Evolutionary conservation across 2,888 invertebrate genomes (phyloP), one percentile per base, ranked within the genome.

Genomic region (Calliphora vomitoria): DNA sequence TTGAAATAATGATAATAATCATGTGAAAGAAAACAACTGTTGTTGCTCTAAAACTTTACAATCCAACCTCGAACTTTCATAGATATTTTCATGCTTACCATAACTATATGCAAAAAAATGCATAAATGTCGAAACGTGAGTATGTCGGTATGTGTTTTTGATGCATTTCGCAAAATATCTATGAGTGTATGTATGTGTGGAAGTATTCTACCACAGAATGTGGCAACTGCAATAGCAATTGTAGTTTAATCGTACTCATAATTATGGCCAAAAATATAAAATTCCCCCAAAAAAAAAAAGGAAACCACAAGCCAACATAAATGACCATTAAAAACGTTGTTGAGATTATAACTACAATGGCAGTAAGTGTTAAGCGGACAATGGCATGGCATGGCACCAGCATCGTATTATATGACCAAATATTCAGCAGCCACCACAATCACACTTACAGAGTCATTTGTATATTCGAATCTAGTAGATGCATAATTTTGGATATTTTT

Each of bases 141-240:
- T 69, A 10, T 44, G 44, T 44, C 10, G 10, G 44, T 35, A 35
- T 47, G 11, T 60, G n/a, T 20, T 53, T 69, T 66, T 66, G 72
- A 84, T 72, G 79, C 84, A 84, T 58, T 71, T 71, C 35, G 44
- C 47, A 55, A 74, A 84, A 55, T 84, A 64, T 71, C 11, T 76
- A 47, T 47, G 44, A 60, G 2, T 72, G 74, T 74, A 25, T 44
- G 18, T 20, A 41, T 44, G 44, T 44, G 44, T 44, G 20, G 10
- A 31, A 60, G 44, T 62, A 68, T 68, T 80, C 35, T 78, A 20
- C 81, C 74, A 84, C 68, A 87, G 38, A 87, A 82, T 86, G 85
- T 82, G 85, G 85, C 76, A 85, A 85, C 82, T 79, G 84, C 84
- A 87, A 83, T 78, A 82, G 87, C 82, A 87, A 87, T 87, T 87